Conservation (phyloP, 1,140 invertebrate species). For the Drosophila tani region DNA sequence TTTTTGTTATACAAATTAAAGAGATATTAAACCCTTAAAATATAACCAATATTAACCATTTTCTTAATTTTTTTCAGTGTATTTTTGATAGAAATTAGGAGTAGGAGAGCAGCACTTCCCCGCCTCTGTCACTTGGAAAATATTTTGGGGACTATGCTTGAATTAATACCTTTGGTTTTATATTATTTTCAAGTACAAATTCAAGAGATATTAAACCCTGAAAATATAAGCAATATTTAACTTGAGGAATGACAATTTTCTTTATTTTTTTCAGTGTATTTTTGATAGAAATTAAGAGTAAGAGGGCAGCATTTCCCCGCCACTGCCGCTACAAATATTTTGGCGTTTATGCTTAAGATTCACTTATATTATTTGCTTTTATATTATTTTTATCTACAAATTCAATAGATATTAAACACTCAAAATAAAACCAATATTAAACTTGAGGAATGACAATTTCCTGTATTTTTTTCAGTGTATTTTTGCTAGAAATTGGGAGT, state of each 20-base stretch:
- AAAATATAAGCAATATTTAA: background rate
- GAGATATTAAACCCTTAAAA: background rate
- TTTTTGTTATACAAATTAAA: background rate
- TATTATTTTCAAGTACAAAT: background rate
- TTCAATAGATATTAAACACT: background rate
- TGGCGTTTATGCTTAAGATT: background rate
- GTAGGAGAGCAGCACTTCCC: background rate
- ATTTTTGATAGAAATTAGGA: background rate
- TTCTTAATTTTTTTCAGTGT: slow-evolving; percentile 1
- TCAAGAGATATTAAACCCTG: background rate
- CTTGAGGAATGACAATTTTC: accelerated
- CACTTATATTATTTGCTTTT: background rate
- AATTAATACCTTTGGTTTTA: background rate
- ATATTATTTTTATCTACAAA: background rate
- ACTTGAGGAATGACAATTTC: accelerated
- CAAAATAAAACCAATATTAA: background rate
- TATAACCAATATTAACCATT: background rate
- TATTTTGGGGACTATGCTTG: background rate
- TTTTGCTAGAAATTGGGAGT: background rate
- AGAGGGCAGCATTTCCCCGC: background rate
- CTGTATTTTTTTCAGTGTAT: slow-evolving; percentile 4
- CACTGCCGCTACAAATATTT: no score
- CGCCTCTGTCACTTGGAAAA: no score
- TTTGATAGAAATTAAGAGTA: background rate
- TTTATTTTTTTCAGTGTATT: slow-evolving; percentile 10